Percentiles rank a stretch among this genome's conserved stretches.
Conservation (phyloP, 2,888 invertebrate species). For the Phymatocera aterrima region DNA sequence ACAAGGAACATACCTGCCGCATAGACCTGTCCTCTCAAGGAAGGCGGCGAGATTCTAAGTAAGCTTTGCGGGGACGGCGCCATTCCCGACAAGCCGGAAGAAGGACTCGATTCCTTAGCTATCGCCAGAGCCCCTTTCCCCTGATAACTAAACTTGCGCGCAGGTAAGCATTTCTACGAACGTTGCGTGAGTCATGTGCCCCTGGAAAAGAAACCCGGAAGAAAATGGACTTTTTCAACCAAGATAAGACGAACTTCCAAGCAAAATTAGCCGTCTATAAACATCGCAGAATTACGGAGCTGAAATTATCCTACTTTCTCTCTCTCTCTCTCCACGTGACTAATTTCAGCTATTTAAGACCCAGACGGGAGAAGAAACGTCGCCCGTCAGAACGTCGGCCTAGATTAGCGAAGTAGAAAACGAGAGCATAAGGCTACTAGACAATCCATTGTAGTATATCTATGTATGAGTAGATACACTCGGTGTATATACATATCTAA, state of each 20-base stretch:
- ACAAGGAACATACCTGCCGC: not conserved
- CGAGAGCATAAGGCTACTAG: not conserved
- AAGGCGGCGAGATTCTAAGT: conserved; percentile 26
- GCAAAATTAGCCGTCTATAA: too few relatives aligned
- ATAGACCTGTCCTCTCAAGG: conserved; percentile 25
- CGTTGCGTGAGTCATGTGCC: not conserved
- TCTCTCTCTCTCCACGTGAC: too few relatives aligned
- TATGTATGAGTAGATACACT: not conserved
- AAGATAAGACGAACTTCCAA: too few relatives aligned
- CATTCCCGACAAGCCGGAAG: conserved; percentile 28
- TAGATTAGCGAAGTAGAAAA: conserved; percentile 41
- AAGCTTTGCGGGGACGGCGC: conserved; percentile 35
- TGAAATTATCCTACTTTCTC: too few relatives aligned
- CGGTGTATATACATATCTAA: not conserved
- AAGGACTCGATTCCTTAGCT: conserved; percentile 29
- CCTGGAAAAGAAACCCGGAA: too few relatives aligned
- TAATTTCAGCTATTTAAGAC: conserved; percentile 1
- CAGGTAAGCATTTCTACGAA: not conserved
- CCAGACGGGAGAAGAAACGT: conserved; percentile 25
- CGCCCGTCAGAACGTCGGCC: conserved; percentile 10
- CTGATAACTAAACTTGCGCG: conserved; percentile 16
- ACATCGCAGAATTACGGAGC: too few relatives aligned
- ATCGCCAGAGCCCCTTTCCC: conserved; percentile 11
- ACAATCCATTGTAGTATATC: conserved; percentile 8
- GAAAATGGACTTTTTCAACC: not conserved